Evolutionary conservation across 1,140 invertebrate species (phyloP), one percentile per base, ranked within the genome.

Genomic region (Halictus rubicundus): DNA sequence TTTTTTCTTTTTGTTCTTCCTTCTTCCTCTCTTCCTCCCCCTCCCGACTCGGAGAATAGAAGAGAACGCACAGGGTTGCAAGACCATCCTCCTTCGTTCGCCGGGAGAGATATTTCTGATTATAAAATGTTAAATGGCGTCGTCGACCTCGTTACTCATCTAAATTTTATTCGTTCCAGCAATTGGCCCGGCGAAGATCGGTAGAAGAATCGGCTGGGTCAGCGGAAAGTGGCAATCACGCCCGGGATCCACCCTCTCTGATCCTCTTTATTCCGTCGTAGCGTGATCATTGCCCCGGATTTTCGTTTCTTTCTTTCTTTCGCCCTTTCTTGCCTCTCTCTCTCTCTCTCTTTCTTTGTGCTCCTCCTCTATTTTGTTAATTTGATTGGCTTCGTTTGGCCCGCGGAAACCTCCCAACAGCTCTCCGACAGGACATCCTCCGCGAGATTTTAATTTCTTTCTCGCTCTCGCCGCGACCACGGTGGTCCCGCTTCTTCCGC

Each of bases 81-180:
- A n/a, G 32, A 5, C 32, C 32, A 2, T 32, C 32, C 32, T 32
- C 3, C 32, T 32, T 32, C 32, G 32, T 32, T 32, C 32, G 32
- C 32, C 42, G 27, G 1, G 27, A 37, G 65, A 37, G 63, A 66
- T 68, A 70, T 25, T 52, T 80, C 81, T 88, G 87, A 83, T 88
- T 85, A 86, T 75, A 73, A 85, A 89, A 88, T 87, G 86, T 87
- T 89, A 86, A 88, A 88, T 87, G 80, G 80, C 82, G 81, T 63
- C 68, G 72, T 77, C 68, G 73, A 54, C 60, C 81, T 88, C 81
- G 75, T 89, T 87, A 84, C 80, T 88, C 82, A 87, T 89, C 70
- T 63, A 82, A 86, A 84, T 80, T 86, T 86, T 83, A 85, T 87
- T 88, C 71, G 66, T 83, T 57, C 72, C 73, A 70, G 83, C 78